phyloP scores from a whole-genome alignment of 2,888 invertebrate genomes.

The Agrotis clavis region DNA sequence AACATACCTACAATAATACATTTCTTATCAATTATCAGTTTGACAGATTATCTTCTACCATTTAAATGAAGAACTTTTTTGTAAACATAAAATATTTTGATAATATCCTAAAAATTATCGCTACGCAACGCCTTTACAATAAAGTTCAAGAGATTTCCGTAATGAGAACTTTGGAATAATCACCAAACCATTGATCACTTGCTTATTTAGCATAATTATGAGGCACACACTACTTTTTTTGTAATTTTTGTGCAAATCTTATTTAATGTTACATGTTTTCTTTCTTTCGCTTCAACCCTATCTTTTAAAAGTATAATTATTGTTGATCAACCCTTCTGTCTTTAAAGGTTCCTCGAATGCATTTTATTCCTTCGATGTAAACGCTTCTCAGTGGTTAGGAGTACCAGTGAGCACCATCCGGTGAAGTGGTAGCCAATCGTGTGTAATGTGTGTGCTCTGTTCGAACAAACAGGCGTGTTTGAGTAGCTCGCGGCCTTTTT shows the following conservation, averaged over 20 bases:
- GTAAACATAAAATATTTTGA: too few species aligned
- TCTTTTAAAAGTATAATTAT: neutral
- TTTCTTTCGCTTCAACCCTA: neutral
- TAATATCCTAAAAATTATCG: too few species aligned
- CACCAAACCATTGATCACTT: too few species aligned
- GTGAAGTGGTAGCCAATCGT: constrained; percentile 44
- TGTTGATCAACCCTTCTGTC: neutral
- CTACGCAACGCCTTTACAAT: too few species aligned
- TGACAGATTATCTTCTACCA: neutral
- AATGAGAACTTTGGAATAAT: too few species aligned
- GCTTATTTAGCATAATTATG: too few species aligned
- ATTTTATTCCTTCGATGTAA: neutral
- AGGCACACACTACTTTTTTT: too few species aligned
- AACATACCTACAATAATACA: neutral
- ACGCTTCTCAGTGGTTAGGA: neutral
- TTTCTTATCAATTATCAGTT: constrained; percentile 3
- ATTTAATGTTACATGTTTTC: neutral
- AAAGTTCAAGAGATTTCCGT: too few species aligned
- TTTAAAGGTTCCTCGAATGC: constrained; percentile 1
- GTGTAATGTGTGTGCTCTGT: constrained; percentile 56
- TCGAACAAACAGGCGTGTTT: constrained; percentile 33
- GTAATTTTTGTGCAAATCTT: too few species aligned
- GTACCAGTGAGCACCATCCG: constrained; percentile 3
- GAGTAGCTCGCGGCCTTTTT: constrained; percentile 16
- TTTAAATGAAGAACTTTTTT: too few species aligned